phyloP scores from a whole-genome alignment of 1,140 invertebrate genomes.

The Listronotus bonariensis region DNA sequence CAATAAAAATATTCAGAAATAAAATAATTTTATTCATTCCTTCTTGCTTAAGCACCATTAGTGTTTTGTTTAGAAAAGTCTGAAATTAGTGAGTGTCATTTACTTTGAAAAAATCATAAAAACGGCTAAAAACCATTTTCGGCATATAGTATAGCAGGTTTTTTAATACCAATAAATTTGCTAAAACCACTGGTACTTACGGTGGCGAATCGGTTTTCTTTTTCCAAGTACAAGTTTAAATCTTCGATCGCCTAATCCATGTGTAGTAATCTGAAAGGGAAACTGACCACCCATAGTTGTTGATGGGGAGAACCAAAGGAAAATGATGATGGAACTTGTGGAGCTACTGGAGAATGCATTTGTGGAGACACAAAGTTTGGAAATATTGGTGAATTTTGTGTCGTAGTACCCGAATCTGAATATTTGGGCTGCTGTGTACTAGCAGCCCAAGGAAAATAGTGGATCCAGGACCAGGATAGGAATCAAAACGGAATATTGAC shows the following conservation, averaged over 20 bases:
- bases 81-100: too few species aligned
- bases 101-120: too few species aligned
- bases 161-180: too few species aligned
- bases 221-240: not conserved
- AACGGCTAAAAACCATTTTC: too few species aligned
- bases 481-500: constrained; percentile 1
- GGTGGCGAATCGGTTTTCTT: constrained; percentile 2
- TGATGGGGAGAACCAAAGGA: not conserved
- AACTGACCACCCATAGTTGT: constrained; percentile 1
- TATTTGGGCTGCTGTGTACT: not conserved
- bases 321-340: constrained; percentile 2
- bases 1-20: too few species aligned
- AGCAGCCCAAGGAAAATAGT: not conserved
- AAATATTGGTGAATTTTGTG: not conserved
- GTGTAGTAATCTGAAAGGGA: constrained; percentile 1
- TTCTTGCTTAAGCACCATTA: too few species aligned
- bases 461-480: not conserved
- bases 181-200: not conserved
- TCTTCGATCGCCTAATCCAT: not conserved
- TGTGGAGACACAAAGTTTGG: too few species aligned
- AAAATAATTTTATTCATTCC: too few species aligned
- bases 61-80: too few species aligned
- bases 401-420: not conserved
- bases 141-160: too few species aligned
- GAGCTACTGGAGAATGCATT: not conserved